A percentile compares a stretch with the other conserved stretches of the same genome.
Conservation (phyloP, 2,797 vertebrate genomes). For the Pangasius mekongensis region DNA sequence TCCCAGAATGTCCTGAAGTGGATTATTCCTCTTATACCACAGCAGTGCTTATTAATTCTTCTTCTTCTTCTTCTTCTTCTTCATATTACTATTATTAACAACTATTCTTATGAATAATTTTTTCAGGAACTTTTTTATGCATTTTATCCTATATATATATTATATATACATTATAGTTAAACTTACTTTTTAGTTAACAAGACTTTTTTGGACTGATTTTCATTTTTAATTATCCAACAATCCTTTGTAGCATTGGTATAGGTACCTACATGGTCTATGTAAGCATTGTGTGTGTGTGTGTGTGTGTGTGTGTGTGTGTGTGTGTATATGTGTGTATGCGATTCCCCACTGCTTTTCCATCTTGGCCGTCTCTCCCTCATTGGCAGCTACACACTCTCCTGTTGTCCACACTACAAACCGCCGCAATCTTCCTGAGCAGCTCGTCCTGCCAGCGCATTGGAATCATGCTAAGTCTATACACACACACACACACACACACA, state of each 20-base stretch:
- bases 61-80: too few relatives aligned
- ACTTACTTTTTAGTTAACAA: neutral
- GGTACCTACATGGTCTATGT: neutral
- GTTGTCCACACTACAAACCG: constrained; percentile 70
- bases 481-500: constrained; percentile 30
- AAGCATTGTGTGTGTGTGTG: neutral
- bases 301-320: neutral
- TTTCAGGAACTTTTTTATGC: neutral
- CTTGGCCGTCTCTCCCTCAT: constrained; percentile 43
- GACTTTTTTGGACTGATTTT: neutral
- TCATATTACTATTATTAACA: too few relatives aligned
- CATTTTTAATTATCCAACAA: neutral
- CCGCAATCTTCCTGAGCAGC: constrained; percentile 51
- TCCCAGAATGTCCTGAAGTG: neutral
- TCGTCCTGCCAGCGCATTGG: constrained; percentile 63
- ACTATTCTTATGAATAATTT: neutral
- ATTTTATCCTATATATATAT: neutral
- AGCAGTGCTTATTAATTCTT: too few relatives aligned
- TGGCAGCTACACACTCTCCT: constrained; percentile 53
- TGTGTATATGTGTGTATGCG: constrained; percentile 9
- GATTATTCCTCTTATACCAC: neutral
- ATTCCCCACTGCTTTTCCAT: constrained; percentile 33
- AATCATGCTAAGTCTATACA: constrained; percentile 58
- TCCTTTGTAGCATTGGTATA: neutral
- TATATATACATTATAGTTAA: neutral